phyloP scores from a whole-genome alignment of 2,797 vertebrate species.

The Phalloptychus januarius region DNA sequence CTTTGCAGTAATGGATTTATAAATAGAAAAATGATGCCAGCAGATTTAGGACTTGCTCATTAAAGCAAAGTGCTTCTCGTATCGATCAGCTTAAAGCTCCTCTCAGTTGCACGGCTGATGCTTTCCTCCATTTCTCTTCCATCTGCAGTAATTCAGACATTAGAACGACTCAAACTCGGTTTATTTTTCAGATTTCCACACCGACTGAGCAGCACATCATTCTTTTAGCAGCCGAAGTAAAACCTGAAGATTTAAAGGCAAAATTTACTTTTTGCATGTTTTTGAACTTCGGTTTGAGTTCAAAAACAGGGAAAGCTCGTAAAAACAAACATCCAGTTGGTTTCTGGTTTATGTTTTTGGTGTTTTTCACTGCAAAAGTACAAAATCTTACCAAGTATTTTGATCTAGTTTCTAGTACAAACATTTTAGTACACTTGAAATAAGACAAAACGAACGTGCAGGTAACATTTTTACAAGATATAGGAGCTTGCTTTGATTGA shows the following conservation, averaged over 20 bases:
- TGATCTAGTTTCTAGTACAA: too few relatives aligned
- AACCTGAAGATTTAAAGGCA: neutral
- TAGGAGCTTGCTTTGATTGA: too few relatives aligned
- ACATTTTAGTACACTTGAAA: too few relatives aligned
- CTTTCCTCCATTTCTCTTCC: conserved; percentile 21
- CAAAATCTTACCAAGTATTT: too few relatives aligned
- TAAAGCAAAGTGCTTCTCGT: conserved; percentile 55
- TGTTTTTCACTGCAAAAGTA: too few relatives aligned
- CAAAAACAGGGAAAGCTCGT: too few relatives aligned
- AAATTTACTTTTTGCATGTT: too few relatives aligned
- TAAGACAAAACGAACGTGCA: too few relatives aligned
- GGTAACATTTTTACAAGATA: too few relatives aligned
- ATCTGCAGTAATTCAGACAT: conserved; percentile 39
- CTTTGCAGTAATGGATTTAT: conserved; percentile 65
- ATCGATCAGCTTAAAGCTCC: conserved; percentile 59
- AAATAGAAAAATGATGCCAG: conserved; percentile 67
- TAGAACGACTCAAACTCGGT: conserved; percentile 9
- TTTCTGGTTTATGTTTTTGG: too few relatives aligned
- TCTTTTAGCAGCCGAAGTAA: neutral
- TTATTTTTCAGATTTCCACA: neutral
- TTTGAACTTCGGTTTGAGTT: too few relatives aligned
- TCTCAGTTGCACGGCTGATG: conserved; percentile 44
- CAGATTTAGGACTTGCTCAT: conserved; percentile 40
- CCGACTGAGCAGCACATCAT: neutral
- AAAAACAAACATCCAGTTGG: too few relatives aligned